phyloP scores from a whole-genome alignment of 2,113 vertebrate species.

The Donacobius atricapilla region DNA sequence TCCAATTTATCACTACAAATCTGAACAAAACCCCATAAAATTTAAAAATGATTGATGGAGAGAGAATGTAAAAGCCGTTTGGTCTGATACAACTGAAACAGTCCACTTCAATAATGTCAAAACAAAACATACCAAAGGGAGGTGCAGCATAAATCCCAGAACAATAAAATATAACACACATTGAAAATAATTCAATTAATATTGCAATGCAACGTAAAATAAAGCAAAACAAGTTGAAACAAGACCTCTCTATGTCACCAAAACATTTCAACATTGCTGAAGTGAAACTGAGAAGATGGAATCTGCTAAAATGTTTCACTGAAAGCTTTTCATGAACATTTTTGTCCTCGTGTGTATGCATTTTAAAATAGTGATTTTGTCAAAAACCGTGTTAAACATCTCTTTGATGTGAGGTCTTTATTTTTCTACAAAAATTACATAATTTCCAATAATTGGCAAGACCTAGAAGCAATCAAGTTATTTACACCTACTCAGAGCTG shows the following conservation, averaged over 20 bases:
- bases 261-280: not conserved
- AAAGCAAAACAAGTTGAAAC: not conserved
- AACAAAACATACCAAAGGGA: not conserved
- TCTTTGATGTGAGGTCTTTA: not conserved
- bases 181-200: conserved; percentile 11
- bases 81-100: not conserved
- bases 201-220: not conserved
- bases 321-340: not conserved
- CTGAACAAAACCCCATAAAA: not conserved
- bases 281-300: conserved; percentile 1
- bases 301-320: not conserved
- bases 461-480: not conserved
- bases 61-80: not conserved
- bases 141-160: not conserved
- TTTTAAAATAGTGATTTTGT: not conserved
- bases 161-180: not conserved
- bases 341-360: not conserved
- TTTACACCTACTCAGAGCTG: not conserved
- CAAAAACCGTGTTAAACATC: not conserved
- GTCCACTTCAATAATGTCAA: conserved; percentile 2
- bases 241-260: not conserved
- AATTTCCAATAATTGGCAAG: not conserved
- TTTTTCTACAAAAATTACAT: not conserved
- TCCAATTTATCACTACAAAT: not conserved
- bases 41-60: not conserved